Conservation (phyloP, 2,888 invertebrate species). For the Mechanitis messenoides region DNA sequence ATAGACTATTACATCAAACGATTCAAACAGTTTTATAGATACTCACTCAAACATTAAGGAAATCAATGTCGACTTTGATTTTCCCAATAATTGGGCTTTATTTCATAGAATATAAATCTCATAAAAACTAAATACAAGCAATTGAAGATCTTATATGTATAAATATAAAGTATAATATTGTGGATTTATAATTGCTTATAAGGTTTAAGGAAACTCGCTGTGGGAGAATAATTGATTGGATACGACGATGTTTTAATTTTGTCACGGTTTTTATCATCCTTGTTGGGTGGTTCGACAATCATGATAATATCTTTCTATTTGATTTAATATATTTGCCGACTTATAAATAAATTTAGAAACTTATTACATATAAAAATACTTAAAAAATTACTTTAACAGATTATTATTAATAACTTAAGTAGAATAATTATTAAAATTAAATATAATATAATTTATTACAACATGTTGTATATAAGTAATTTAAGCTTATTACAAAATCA, state of each 20-base stretch:
- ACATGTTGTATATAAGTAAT: too few relatives aligned
- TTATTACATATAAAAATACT: too few relatives aligned
- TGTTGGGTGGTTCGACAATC: constrained; percentile 11
- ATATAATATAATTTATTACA: too few relatives aligned
- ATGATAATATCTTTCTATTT: too few relatives aligned
- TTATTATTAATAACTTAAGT: too few relatives aligned
- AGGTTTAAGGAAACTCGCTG: constrained; percentile 36
- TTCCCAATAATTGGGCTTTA: constrained; percentile 1
- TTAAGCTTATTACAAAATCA: not conserved
- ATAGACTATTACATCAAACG: constrained; percentile 6
- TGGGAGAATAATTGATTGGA: constrained; percentile 53
- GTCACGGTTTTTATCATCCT: constrained; percentile 20
- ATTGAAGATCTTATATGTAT: not conserved
- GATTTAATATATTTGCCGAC: too few relatives aligned
- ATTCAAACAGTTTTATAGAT: constrained; percentile 10
- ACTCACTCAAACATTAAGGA: constrained; percentile 14
- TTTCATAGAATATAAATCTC: not conserved
- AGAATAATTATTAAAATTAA: too few relatives aligned
- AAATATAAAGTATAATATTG: constrained; percentile 1
- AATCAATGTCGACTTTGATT: constrained; percentile 14
- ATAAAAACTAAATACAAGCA: constrained; percentile 6
- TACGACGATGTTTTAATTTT: constrained; percentile 30
- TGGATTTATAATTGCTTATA: constrained; percentile 12
- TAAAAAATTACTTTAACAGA: too few relatives aligned
- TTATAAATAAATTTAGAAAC: too few relatives aligned